Conservation (phyloP, 2,888 invertebrate species). For the Matsumyia berberina region DNA sequence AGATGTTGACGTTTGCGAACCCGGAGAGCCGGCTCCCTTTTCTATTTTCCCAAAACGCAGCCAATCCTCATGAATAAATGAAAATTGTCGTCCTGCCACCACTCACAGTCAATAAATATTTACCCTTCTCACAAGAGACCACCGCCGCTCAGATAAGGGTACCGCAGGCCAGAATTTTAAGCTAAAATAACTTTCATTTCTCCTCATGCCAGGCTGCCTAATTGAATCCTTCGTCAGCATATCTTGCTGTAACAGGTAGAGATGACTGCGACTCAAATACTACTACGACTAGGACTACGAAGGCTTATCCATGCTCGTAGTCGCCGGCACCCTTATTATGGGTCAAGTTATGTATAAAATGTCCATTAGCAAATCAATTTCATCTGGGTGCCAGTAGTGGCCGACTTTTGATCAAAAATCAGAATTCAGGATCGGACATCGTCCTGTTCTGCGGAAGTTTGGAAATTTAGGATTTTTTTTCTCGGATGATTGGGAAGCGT, state of each 20-base stretch:
- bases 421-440: background rate
- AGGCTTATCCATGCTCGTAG: background rate
- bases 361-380: constrained; percentile 75
- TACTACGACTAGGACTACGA: background rate
- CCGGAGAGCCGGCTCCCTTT: constrained; percentile 14
- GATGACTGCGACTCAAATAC: background rate
- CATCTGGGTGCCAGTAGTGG: constrained; percentile 30
- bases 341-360: constrained; percentile 75
- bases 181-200: constrained; percentile 59
- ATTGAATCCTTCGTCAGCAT: constrained; percentile 73
- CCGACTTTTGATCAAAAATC: constrained; percentile 54
- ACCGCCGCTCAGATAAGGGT: constrained; percentile 51
- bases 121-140: constrained; percentile 69
- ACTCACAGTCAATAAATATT: constrained; percentile 74
- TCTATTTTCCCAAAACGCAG: constrained; percentile 23
- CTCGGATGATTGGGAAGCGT: background rate
- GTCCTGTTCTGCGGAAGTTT: constrained; percentile 11
- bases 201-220: constrained; percentile 55
- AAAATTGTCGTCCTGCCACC: constrained; percentile 62
- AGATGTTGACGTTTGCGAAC: constrained; percentile 36
- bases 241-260: constrained; percentile 49
- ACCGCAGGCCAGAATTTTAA: constrained; percentile 56
- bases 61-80: constrained; percentile 73
- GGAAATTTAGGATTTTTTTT: constrained; percentile 31
- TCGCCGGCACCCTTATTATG: constrained; percentile 60